Percentiles rank a stretch among this genome's conserved stretches.
These are phyloP conservation scores for Thymallus thymallus DNA, from an alignment of 2,113 vertebrate species.

Conservation along the genomic window DNA sequence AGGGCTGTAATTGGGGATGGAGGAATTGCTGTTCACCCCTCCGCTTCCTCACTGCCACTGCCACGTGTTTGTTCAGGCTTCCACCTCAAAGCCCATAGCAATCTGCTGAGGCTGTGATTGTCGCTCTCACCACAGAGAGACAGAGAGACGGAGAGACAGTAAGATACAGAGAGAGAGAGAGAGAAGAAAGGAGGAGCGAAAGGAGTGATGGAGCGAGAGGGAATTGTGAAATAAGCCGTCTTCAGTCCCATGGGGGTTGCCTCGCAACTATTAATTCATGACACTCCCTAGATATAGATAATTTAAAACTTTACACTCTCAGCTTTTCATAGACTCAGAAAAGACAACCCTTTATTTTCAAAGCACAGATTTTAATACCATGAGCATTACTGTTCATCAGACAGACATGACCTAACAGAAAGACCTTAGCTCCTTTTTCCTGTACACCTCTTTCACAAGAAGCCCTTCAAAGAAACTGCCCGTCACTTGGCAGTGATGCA, in stretches of 20 bases:
- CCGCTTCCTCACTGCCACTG: background rate
- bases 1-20: background rate
- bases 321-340: too few relatives aligned
- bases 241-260: background rate
- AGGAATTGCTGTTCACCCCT: background rate
- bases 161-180: too few relatives aligned
- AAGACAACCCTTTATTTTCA: too few relatives aligned
- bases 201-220: background rate
- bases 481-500: background rate
- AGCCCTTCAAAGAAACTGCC: background rate
- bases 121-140: background rate
- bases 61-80: background rate
- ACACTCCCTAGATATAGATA: background rate
- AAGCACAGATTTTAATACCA: too few relatives aligned
- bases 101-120: background rate
- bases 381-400: too few relatives aligned
- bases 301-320: too few relatives aligned
- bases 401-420: too few relatives aligned
- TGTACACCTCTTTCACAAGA: background rate
- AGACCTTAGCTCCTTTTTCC: too few relatives aligned
- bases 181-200: too few relatives aligned
- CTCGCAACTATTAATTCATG: too few relatives aligned
- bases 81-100: background rate
- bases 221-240: background rate
- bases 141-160: background rate